A percentile compares a stretch with the other conserved stretches of the same genome.
phyloP scores from a whole-genome alignment of 2,797 vertebrate genomes.

The Miichthys miiuy region DNA sequence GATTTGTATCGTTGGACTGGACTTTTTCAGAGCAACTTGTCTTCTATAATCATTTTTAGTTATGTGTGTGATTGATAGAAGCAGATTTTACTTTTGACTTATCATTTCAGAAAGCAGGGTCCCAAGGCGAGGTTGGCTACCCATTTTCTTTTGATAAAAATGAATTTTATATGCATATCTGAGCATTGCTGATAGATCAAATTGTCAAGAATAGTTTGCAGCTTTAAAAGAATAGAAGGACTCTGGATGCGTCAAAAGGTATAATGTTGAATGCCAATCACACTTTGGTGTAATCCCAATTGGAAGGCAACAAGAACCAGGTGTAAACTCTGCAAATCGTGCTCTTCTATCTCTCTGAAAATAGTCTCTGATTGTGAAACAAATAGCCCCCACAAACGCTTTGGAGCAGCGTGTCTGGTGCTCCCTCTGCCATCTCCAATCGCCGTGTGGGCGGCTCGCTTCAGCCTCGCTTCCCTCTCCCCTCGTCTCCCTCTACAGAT shows the following conservation, averaged over 20 bases:
- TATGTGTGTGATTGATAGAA: background rate
- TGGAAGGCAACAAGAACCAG: conserved; percentile 1
- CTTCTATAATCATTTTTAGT: background rate
- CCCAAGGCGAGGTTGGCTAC: no score
- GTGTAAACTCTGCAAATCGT: conserved; percentile 26
- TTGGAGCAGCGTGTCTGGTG: conserved; percentile 58
- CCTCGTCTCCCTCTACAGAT: conserved; percentile 57
- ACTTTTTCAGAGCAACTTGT: no score
- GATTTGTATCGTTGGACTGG: background rate
- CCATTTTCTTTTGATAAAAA: background rate
- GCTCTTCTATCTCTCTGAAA: conserved; percentile 40
- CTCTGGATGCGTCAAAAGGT: background rate
- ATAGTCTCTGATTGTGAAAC: conserved; percentile 52
- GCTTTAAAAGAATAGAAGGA: background rate
- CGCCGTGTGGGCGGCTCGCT: conserved; percentile 65
- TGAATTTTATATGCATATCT: background rate
- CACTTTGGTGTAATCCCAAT: background rate
- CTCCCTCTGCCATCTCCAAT: conserved; percentile 42
- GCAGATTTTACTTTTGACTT: background rate
- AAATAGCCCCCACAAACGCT: conserved; percentile 34
- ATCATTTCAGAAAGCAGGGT: background rate
- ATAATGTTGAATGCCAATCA: conserved; percentile 2
- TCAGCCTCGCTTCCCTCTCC: conserved; percentile 52
- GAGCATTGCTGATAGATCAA: background rate
- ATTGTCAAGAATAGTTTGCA: background rate